A percentile compares a stretch with the other conserved stretches of the same genome.
phyloP scores from a whole-genome alignment of 2,888 invertebrate genomes.

The Cheilosia vernalis region DNA sequence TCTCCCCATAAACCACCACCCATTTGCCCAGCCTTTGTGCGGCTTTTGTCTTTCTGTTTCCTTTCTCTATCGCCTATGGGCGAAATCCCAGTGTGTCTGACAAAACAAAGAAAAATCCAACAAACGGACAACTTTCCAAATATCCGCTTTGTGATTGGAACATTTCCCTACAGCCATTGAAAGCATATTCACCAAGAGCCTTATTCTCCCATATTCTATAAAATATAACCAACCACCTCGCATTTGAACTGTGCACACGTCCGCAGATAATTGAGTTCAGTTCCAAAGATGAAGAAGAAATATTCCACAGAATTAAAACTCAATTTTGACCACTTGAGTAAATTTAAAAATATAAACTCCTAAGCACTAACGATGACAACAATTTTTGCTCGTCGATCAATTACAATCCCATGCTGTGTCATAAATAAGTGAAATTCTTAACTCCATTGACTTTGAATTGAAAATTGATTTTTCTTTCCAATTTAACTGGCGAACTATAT shows the following conservation, averaged over 20 bases:
- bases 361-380: not conserved
- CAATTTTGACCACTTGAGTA: too few species aligned
- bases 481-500: conserved; percentile 1
- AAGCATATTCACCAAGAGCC: not conserved
- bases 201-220: not conserved
- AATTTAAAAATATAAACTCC: not conserved
- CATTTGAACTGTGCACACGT: conserved; percentile 44
- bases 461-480: conserved; percentile 28
- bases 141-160: conserved; percentile 37
- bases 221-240: not conserved
- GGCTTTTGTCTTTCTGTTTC: not conserved
- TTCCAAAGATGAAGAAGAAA: conserved; percentile 1
- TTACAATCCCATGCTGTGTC: not conserved
- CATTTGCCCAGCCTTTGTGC: not conserved
- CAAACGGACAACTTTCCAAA: conserved; percentile 36
- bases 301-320: not conserved
- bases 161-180: conserved; percentile 1
- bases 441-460: conserved; percentile 31
- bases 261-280: conserved; percentile 32
- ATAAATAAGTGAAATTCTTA: conserved; percentile 17
- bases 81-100: not conserved
- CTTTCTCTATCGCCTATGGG: not conserved
- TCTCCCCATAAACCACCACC: not conserved
- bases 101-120: conserved; percentile 15
- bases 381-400: conserved; percentile 3